Evolutionary conservation across 2,113 vertebrate genomes (phyloP).

Genomic region (Centropus unirufus): DNA sequence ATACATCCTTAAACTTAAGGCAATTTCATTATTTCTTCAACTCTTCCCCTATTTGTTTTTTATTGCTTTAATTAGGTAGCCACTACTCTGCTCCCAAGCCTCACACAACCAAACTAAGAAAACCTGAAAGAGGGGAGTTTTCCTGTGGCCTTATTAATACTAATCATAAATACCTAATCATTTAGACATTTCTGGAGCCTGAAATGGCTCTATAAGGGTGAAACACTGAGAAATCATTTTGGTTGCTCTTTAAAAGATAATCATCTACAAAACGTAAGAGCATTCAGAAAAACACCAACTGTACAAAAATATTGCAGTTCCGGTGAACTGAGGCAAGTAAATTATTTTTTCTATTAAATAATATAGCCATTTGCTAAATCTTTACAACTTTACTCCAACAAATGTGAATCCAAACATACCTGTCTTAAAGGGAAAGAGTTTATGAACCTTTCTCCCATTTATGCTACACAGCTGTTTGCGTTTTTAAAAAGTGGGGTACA

Average conservation of each 20-base stretch:
- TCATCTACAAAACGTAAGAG: background rate
- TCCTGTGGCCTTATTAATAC: background rate
- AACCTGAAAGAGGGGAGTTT: background rate
- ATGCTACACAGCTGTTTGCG: background rate
- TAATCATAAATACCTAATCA: background rate
- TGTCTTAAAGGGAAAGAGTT: background rate
- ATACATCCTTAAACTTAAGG: background rate
- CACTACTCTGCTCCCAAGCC: background rate
- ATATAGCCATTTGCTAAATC: background rate
- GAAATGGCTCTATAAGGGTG: background rate
- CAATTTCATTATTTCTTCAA: background rate
- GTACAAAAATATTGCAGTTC: background rate
- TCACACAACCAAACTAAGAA: background rate
- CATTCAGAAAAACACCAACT: background rate
- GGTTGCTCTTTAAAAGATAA: background rate
- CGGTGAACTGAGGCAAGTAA: background rate
- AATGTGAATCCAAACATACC: background rate
- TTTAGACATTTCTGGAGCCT: background rate
- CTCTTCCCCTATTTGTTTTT: background rate
- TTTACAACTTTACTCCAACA: background rate
- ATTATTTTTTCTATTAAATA: background rate
- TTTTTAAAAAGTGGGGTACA: background rate
- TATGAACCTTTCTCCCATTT: background rate
- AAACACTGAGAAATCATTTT: background rate
- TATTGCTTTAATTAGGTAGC: background rate